Evolutionary conservation across 2,888 invertebrate species (phyloP).

Genomic region (Acronicta leporina): DNA sequence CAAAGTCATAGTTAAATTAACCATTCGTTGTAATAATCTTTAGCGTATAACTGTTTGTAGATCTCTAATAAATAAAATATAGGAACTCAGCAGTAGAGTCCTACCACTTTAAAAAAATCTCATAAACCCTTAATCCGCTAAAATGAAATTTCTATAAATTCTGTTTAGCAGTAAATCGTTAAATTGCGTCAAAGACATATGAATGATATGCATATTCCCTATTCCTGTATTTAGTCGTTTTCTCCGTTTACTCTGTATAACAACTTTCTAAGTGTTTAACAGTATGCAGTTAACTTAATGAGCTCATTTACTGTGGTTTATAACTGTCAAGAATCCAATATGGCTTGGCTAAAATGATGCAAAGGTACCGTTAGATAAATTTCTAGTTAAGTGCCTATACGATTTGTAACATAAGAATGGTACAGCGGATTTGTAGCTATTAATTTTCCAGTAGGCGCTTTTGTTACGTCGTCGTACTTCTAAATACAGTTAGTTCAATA

Average conservation of each 20-base stretch:
- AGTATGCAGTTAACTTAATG: not conserved
- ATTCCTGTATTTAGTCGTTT: not conserved
- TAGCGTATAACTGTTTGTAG: too few species aligned
- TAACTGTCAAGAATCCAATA: not conserved
- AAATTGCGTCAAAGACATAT: too few species aligned
- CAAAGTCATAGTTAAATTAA: too few species aligned
- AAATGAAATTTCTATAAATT: too few species aligned
- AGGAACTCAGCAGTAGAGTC: too few species aligned
- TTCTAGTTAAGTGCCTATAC: slow-evolving; percentile 18
- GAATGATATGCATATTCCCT: too few species aligned
- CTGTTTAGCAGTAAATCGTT: too few species aligned
- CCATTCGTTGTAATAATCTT: too few species aligned
- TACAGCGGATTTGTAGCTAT: slow-evolving; percentile 8
- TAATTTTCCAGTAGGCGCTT: slow-evolving; percentile 21
- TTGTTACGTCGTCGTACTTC: not conserved
- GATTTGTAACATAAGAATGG: not conserved
- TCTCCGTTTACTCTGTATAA: slow-evolving; percentile 3
- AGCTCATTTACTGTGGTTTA: slow-evolving; percentile 6
- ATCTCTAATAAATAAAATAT: too few species aligned
- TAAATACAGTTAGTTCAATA: too few species aligned
- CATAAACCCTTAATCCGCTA: too few species aligned
- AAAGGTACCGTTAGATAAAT: not conserved
- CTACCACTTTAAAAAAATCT: too few species aligned
- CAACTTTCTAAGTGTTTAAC: slow-evolving; percentile 10
- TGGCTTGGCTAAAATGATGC: not conserved